A percentile compares a stretch with the other conserved stretches of the same genome.
Evolutionary conservation across 2,888 invertebrate species (phyloP).

Genomic region (Apantesis nais): DNA sequence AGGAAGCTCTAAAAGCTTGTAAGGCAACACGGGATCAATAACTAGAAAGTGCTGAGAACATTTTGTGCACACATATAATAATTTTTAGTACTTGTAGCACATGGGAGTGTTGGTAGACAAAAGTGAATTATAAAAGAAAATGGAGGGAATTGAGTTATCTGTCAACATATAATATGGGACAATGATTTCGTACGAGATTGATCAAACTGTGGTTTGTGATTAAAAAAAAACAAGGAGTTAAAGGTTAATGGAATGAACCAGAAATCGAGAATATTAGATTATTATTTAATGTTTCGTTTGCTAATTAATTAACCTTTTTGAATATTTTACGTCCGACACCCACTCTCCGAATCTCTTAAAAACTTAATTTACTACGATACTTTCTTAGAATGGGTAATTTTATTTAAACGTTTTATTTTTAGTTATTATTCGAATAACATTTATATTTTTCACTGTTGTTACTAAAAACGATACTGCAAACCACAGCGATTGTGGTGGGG

Average conservation of each 20-base stretch:
- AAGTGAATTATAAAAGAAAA: background rate
- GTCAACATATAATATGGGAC: background rate
- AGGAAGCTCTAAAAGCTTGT: conserved; percentile 44
- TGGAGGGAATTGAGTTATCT: background rate
- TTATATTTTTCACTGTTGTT: too few relatives aligned
- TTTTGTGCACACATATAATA: background rate
- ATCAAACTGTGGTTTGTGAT: background rate
- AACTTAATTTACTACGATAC: too few relatives aligned
- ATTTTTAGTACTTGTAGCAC: background rate
- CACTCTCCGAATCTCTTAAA: too few relatives aligned
- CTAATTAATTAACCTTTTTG: too few relatives aligned
- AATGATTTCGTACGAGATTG: background rate
- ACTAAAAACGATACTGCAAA: too few relatives aligned
- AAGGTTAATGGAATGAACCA: background rate
- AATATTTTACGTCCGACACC: too few relatives aligned
- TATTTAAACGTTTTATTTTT: too few relatives aligned
- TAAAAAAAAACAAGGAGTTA: background rate
- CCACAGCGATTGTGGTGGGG: too few relatives aligned
- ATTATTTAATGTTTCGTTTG: too few relatives aligned
- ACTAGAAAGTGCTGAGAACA: conserved; percentile 1
- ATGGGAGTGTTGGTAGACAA: background rate
- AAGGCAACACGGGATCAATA: conserved; percentile 22
- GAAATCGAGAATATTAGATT: too few relatives aligned
- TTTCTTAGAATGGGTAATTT: too few relatives aligned
- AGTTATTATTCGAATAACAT: too few relatives aligned